phyloP scores from a whole-genome alignment of 2,113 vertebrate genomes.

The Bucco capensis region DNA sequence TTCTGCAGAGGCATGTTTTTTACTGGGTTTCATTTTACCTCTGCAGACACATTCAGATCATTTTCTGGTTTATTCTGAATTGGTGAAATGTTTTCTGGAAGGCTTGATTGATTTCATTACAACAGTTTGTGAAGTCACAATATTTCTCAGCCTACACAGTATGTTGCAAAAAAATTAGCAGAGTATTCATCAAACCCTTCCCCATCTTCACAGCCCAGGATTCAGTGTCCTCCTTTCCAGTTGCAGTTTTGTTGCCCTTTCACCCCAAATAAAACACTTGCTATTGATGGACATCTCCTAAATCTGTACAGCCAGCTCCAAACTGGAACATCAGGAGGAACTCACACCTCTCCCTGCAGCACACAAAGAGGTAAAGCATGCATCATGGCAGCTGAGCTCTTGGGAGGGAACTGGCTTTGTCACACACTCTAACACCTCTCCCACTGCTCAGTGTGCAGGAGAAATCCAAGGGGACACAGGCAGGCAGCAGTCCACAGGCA shows the following conservation, averaged over 20 bases:
- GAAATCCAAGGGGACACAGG: constrained; percentile 18
- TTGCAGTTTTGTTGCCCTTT: background rate
- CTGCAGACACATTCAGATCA: background rate
- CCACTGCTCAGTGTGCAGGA: background rate
- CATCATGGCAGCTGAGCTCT: constrained; percentile 46
- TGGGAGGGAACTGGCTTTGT: constrained; percentile 35
- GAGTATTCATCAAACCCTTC: background rate
- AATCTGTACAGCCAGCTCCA: background rate
- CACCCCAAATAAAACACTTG: background rate
- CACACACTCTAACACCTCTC: constrained; percentile 4
- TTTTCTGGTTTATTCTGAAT: background rate
- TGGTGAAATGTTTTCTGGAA: background rate
- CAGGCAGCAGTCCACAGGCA: background rate
- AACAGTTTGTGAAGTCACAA: background rate
- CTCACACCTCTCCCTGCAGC: constrained; percentile 28
- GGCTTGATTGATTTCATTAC: background rate
- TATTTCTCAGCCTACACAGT: background rate
- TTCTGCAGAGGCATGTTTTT: background rate
- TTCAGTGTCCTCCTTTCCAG: background rate
- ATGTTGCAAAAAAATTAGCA: background rate
- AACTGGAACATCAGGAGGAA: constrained; percentile 9
- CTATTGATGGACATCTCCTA: background rate
- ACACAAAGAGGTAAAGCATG: constrained; percentile 31
- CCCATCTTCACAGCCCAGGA: background rate
- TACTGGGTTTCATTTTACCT: background rate